These are phyloP conservation scores for Chrysocyon brachyurus DNA, from an alignment of 2,797 vertebrate species.

Conservation along the genomic window DNA sequence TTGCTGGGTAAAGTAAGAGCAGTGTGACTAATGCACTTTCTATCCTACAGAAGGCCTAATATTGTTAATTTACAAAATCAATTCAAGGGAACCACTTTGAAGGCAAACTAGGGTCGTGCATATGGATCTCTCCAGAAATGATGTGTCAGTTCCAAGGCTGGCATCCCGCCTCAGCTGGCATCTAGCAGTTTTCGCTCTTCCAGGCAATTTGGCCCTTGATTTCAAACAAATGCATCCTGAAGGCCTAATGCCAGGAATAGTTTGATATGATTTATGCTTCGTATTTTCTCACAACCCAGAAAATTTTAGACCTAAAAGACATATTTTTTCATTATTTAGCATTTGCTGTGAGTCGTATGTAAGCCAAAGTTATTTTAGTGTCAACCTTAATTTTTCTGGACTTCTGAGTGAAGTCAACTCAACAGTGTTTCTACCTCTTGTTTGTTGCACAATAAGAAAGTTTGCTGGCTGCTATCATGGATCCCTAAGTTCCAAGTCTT, in stretches of 20 bases:
- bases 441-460: slow-evolving; percentile 73
- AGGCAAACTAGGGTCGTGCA: slow-evolving; percentile 78
- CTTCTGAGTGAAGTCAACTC: slow-evolving; percentile 54
- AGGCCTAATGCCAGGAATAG: slow-evolving; percentile 88
- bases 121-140: slow-evolving; percentile 86
- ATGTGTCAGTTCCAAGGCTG: slow-evolving; percentile 87
- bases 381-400: slow-evolving; percentile 78
- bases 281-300: slow-evolving; percentile 89
- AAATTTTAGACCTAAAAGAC: slow-evolving; percentile 86
- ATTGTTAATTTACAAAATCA: slow-evolving; percentile 90
- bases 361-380: slow-evolving; percentile 86
- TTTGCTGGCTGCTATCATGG: slow-evolving; percentile 50
- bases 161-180: slow-evolving; percentile 88
- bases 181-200: slow-evolving; percentile 85
- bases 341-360: slow-evolving; percentile 75
- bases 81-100: slow-evolving; percentile 89
- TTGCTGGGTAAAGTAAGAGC: slow-evolving; percentile 86
- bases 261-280: slow-evolving; percentile 89
- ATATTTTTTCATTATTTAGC: slow-evolving; percentile 83
- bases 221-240: slow-evolving; percentile 91
- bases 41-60: slow-evolving; percentile 87
- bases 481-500: neutral
- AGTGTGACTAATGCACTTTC: slow-evolving; percentile 85
- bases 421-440: slow-evolving; percentile 69
- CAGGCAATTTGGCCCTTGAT: slow-evolving; percentile 90